Conservation (phyloP, 2,113 vertebrate species). For the Epinephelus cyanopodus region DNA sequence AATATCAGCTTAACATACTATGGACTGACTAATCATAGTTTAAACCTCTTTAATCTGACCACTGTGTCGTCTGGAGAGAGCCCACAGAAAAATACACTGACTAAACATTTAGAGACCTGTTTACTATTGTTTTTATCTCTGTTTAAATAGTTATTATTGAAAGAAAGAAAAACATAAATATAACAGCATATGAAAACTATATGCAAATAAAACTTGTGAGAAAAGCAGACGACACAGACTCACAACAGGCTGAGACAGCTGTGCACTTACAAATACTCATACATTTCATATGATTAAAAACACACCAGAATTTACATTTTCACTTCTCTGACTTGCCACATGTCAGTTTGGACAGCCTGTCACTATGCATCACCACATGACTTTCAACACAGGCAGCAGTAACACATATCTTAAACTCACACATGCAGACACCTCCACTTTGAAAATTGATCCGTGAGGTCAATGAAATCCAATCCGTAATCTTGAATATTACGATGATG, state of each 20-base stretch:
- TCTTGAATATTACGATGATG: conserved; percentile 1
- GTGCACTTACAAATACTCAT: not conserved
- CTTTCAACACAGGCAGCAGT: not conserved
- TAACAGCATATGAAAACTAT: too few species aligned
- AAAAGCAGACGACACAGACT: not conserved
- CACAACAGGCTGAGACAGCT: not conserved
- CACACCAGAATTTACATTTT: not conserved
- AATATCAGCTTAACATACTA: too few species aligned
- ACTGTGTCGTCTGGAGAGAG: too few species aligned
- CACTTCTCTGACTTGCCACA: not conserved
- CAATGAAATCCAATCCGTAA: conserved; percentile 30
- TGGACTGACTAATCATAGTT: too few species aligned
- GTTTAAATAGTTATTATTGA: too few species aligned
- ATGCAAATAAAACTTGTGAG: not conserved
- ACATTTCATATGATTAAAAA: not conserved
- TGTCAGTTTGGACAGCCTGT: conserved; percentile 7
- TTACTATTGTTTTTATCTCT: too few species aligned
- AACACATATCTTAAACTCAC: conserved; percentile 5
- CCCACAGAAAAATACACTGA: too few species aligned
- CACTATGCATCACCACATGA: conserved; percentile 9
- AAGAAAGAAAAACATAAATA: too few species aligned
- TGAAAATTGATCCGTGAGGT: not conserved
- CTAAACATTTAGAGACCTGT: not conserved
- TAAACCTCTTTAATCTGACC: too few species aligned
- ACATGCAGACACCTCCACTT: conserved; percentile 26